Base-by-base conservation (phyloP, 2,113 vertebrate species). In the Nibea albiflora region DNA sequence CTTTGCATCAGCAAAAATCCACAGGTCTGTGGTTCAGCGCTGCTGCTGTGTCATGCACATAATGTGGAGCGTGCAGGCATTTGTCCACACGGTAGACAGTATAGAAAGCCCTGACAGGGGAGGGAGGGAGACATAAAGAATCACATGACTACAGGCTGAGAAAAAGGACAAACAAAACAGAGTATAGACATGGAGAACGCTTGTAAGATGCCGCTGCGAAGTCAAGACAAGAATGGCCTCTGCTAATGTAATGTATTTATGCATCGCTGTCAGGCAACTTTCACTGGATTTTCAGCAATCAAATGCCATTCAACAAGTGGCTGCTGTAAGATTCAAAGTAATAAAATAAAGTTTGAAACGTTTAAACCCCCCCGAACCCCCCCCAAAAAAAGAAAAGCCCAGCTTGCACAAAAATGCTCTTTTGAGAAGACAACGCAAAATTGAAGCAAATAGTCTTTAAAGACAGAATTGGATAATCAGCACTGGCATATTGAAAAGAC, bases 1-100 rank as follows among this genome's bases (percentile, higher is more conserved):
- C 66, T 70, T 66, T 56, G 84, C 81, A 74, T 91, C 89, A 90
- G 90, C 92, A 91, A 46, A 92, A 90, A 84, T n/a, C 68, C 57
- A 77, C 83, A 88, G 80, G 80, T 90, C 83, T 85, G 80, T 65
- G 76, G 77, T 87, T 83, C 71, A 87, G 76, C 63, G 49, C 56
- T 53, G 35, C 52, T 77, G 90, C 83, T 84, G 78, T 90, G 88
- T 87, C 80, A 84, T 72, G 61, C 65, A 87, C 66, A 93, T 73
- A 88, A 83, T 87, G 84, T 79, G 61, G 47, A 79, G 64, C 80
- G 73, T 60, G 65, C 80, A 62, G 73, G 71, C 57, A 81, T 84
- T 80, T 90, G 85, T 89, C 46, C 47, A 46, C 50, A 75, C 14
- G n/a, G 39, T 2, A 0, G 47, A 62, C 60, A 58, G 65, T 72